Conservation (phyloP, 2,888 invertebrate genomes). For the Aproaerema taeniolella region DNA sequence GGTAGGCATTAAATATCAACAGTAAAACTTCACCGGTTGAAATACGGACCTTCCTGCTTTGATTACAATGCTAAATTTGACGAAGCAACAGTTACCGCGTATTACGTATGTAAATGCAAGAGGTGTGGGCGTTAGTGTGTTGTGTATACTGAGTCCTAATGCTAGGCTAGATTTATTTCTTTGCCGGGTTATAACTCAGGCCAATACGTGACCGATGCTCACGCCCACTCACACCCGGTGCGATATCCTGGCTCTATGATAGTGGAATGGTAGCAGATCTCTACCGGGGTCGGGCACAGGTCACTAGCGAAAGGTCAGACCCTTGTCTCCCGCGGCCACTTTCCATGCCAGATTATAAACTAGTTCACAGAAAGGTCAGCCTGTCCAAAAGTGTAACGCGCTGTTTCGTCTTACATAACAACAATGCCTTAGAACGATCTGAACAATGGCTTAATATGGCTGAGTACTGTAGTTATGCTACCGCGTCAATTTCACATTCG, state of each 20-base stretch:
- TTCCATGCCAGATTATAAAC: conserved; percentile 60
- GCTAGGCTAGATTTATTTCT: conserved; percentile 59
- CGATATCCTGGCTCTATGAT: conserved; percentile 24
- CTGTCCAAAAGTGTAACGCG: conserved; percentile 22
- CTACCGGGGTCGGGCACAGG: conserved; percentile 62
- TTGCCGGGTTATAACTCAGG: conserved; percentile 63
- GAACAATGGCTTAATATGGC: background rate
- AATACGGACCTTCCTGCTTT: conserved; percentile 1
- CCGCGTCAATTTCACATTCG: conserved; percentile 7
- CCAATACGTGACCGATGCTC: conserved; percentile 71
- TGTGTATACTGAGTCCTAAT: conserved; percentile 35
- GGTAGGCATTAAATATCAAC: no score
- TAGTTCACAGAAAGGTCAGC: conserved; percentile 51
- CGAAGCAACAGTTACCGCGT: conserved; percentile 17
- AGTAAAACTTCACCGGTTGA: background rate
- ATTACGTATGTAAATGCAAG: conserved; percentile 34
- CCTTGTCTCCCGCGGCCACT: conserved; percentile 58
- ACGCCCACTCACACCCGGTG: conserved; percentile 46
- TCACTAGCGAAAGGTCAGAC: conserved; percentile 61
- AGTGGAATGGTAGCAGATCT: conserved; percentile 61
- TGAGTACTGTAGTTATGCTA: conserved; percentile 1
- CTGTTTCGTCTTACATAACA: conserved; percentile 21
- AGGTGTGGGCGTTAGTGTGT: conserved; percentile 47
- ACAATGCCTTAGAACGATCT: conserved; percentile 5
- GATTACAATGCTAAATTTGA: conserved; percentile 21